Evolutionary conservation across 2,113 vertebrate genomes (phyloP).

Genomic region (Leptodactylus fuscus): DNA sequence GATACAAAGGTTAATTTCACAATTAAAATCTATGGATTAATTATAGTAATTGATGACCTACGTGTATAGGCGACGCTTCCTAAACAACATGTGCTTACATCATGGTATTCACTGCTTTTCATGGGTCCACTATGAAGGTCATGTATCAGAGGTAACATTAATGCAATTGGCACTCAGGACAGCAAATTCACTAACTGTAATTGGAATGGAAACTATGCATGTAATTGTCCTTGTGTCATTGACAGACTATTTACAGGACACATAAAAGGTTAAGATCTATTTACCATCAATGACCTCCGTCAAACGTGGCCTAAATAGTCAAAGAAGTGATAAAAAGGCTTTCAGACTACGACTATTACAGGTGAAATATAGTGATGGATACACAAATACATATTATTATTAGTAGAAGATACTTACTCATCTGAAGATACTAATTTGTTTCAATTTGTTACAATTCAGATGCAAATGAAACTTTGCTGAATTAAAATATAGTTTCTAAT

Average conservation of each 20-base stretch:
- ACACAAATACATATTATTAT: slow-evolving; percentile 16
- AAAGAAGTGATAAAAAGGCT: not conserved
- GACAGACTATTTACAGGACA: not conserved
- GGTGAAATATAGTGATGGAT: not conserved
- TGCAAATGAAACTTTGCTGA: slow-evolving; percentile 41
- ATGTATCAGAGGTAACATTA: not conserved
- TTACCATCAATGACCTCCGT: not conserved
- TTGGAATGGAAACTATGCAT: not conserved
- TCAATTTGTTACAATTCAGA: slow-evolving; percentile 22
- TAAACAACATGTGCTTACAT: not conserved
- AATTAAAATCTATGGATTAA: not conserved
- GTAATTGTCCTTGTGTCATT: slow-evolving; percentile 25
- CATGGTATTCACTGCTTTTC: not conserved
- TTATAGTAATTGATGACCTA: not conserved
- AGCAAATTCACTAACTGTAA: not conserved
- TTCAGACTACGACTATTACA: not conserved
- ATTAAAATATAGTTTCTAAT: slow-evolving; percentile 39
- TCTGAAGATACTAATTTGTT: slow-evolving; percentile 29
- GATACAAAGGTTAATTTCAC: not conserved
- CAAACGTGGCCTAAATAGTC: not conserved
- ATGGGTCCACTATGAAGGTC: not conserved
- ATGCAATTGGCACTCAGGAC: not conserved
- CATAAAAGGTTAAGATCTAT: not conserved
- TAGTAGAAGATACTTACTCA: not conserved
- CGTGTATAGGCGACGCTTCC: not conserved